Percentiles rank a stretch among this genome's conserved stretches.
Evolutionary conservation across 2,113 vertebrate species (phyloP).

Genomic region (Erinaceus europaeus): DNA sequence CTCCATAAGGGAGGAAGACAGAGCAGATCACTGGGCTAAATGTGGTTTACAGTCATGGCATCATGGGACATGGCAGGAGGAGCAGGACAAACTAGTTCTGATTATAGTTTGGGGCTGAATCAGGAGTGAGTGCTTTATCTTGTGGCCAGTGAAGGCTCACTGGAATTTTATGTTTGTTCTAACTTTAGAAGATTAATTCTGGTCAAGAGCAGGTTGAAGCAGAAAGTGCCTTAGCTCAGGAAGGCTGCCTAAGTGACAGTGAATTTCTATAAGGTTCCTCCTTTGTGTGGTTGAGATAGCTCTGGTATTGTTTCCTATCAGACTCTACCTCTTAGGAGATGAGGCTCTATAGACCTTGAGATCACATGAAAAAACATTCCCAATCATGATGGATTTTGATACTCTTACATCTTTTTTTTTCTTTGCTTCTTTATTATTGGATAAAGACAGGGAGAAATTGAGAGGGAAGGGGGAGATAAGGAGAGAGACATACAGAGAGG

Average conservation of each 20-base stretch:
- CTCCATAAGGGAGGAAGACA: background rate
- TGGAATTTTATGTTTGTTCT: background rate
- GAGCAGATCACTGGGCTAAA: background rate
- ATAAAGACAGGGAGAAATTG: too few relatives aligned
- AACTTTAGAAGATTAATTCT: background rate
- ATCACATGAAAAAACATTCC: background rate
- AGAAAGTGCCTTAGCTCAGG: background rate
- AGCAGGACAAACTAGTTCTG: background rate
- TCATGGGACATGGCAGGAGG: rapidly evolving
- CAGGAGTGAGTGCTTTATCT: background rate
- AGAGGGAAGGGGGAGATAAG: too few relatives aligned
- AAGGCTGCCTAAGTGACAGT: background rate
- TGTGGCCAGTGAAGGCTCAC: background rate
- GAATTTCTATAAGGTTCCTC: too few relatives aligned
- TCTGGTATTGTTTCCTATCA: background rate
- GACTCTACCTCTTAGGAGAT: background rate
- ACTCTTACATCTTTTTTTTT: too few relatives aligned
- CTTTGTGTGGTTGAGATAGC: background rate
- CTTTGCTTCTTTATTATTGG: too few relatives aligned
- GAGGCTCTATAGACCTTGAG: too few relatives aligned
- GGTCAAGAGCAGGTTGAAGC: background rate
- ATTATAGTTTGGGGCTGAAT: background rate
- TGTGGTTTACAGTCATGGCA: too few relatives aligned
- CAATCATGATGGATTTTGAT: background rate
- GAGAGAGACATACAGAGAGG: too few relatives aligned